Evolutionary conservation across 1,140 invertebrate genomes (phyloP).

Genomic region (Pseudomyrmex pallidus): DNA sequence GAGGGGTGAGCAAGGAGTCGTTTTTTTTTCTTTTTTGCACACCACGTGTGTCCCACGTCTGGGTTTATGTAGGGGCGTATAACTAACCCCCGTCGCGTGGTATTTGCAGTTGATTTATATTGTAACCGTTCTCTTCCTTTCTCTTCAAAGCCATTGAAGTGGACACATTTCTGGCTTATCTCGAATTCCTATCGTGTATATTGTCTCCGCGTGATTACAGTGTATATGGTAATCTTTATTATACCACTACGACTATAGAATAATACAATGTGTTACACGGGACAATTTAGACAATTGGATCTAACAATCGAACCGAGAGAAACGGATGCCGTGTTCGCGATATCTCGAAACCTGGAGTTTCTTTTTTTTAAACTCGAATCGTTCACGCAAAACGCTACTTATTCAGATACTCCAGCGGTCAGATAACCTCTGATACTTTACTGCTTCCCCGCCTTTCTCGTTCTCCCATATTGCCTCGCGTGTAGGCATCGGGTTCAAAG

Average conservation of each 20-base stretch:
- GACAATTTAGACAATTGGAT: not conserved
- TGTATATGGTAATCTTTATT: not conserved
- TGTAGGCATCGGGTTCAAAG: constrained; percentile 19
- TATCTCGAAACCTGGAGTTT: not conserved
- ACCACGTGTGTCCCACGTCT: constrained; percentile 42
- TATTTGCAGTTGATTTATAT: constrained; percentile 63
- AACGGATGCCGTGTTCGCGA: not conserved
- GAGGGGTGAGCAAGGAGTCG: constrained; percentile 48
- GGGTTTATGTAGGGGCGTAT: constrained; percentile 45
- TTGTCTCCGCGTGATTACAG: not conserved
- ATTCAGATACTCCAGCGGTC: constrained; percentile 6
- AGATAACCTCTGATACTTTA: constrained; percentile 59
- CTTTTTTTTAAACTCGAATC: constrained; percentile 16
- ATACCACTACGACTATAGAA: not conserved
- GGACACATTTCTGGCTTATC: constrained; percentile 6
- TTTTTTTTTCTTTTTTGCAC: constrained; percentile 57
- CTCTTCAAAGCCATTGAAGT: not conserved
- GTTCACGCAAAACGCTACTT: constrained; percentile 20
- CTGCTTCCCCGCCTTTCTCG: constrained; percentile 1
- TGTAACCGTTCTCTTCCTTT: not conserved
- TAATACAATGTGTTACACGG: not conserved
- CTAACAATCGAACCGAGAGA: not conserved
- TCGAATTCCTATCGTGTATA: not conserved
- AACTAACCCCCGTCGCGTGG: constrained; percentile 31
- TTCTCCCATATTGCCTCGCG: constrained; percentile 20